Evolutionary conservation across 2,113 vertebrate species (phyloP).

Genomic region (Donacobius atricapilla): DNA sequence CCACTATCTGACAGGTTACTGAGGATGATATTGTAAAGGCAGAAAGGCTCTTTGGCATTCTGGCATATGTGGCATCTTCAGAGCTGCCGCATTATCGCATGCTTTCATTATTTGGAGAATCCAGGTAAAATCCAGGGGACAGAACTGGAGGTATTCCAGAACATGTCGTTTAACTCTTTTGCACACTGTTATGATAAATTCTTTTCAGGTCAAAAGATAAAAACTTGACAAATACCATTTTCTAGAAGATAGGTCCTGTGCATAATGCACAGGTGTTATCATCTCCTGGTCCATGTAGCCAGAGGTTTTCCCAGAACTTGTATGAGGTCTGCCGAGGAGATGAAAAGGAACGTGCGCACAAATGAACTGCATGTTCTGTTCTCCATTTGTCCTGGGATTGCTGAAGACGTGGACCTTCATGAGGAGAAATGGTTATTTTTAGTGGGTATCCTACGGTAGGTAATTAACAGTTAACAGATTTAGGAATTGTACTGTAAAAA

Average conservation of each 20-base stretch:
- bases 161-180: not conserved
- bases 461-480: not conserved
- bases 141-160: not conserved
- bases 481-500: not conserved
- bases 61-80: conserved; percentile 88
- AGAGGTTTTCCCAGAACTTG: not conserved
- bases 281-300: not conserved
- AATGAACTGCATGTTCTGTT: not conserved
- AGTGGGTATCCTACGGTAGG: not conserved
- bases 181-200: not conserved
- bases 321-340: not conserved
- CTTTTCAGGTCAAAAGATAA: not conserved
- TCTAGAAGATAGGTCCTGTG: not conserved
- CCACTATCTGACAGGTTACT: conserved; percentile 78
- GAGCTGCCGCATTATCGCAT: conserved; percentile 87
- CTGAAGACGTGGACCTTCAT: not conserved
- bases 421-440: not conserved
- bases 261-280: not conserved
- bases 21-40: conserved; percentile 87
- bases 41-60: conserved; percentile 88
- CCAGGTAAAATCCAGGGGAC: conserved; percentile 76
- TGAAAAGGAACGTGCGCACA: not conserved
- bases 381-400: not conserved
- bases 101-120: conserved; percentile 87
- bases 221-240: not conserved